These are phyloP conservation scores for Cyrtodaria siliqua DNA, from an alignment of 2,888 invertebrate species.

Conservation along the genomic window DNA sequence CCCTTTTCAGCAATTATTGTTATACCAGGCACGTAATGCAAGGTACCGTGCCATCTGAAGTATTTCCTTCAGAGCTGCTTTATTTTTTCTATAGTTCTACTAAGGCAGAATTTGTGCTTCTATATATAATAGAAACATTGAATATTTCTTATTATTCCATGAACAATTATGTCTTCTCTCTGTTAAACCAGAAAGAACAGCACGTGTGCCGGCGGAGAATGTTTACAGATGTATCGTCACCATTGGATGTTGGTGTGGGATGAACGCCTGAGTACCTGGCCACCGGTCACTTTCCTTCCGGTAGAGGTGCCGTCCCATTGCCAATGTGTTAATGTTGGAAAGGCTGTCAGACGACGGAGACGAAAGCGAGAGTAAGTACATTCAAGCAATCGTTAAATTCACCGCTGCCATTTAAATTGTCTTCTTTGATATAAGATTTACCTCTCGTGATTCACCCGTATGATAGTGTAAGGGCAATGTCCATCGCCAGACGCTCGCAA, in stretches of 20 bases:
- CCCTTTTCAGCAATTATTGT: background rate
- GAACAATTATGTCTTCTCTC: too few relatives aligned
- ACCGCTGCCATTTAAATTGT: background rate
- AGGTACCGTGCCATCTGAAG: too few relatives aligned
- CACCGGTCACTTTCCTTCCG: constrained; percentile 78
- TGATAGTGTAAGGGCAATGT: too few relatives aligned
- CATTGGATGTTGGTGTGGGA: constrained; percentile 81
- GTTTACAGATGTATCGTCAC: constrained; percentile 76
- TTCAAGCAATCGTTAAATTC: background rate
- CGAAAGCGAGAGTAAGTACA: constrained; percentile 14
- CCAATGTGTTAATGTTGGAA: constrained; percentile 78
- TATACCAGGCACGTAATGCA: background rate
- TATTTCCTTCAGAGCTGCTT: too few relatives aligned
- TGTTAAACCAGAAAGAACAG: constrained; percentile 68
- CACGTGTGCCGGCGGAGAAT: constrained; percentile 73
- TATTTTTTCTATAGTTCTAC: too few relatives aligned
- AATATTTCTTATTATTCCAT: background rate
- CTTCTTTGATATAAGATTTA: too few relatives aligned
- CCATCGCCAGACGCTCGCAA: too few relatives aligned
- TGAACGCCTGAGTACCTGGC: constrained; percentile 68
- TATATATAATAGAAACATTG: background rate
- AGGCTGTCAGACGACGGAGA: constrained; percentile 31
- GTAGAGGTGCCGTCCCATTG: constrained; percentile 80
- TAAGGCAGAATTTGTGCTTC: background rate
- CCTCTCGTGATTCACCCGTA: too few relatives aligned